Evolutionary conservation across 1,140 invertebrate genomes (phyloP).

Genomic region (Lordiphosa collinella): DNA sequence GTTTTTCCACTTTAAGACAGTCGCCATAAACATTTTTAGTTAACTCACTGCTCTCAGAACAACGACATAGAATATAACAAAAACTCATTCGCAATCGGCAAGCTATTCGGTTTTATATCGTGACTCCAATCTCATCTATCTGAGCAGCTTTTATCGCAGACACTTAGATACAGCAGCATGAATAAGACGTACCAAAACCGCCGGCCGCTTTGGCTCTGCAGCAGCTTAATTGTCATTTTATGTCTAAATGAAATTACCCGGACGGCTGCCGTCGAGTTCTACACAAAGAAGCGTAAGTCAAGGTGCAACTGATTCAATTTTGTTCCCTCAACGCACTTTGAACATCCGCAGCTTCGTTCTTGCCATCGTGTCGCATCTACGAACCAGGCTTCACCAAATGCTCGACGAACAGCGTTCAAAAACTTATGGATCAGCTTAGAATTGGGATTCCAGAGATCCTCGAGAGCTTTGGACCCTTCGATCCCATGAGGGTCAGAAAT

Average conservation of each 20-base stretch:
- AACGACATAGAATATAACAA: conserved; percentile 30
- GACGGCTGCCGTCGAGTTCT: conserved; percentile 39
- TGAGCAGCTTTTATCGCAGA: conserved; percentile 2
- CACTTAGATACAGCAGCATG: conserved; percentile 30
- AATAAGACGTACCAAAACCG: conserved; percentile 20
- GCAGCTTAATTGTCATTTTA: conserved; percentile 36
- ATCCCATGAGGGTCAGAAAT: conserved; percentile 59
- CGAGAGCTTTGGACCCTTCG: conserved; percentile 51
- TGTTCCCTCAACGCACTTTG: not conserved
- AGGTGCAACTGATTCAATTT: not conserved
- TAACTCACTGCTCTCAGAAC: conserved; percentile 2
- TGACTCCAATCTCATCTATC: conserved; percentile 35
- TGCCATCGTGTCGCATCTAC: conserved; percentile 83
- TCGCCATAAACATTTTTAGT: not conserved
- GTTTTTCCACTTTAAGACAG: not conserved
- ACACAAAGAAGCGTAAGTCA: conserved; percentile 62
- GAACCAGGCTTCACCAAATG: conserved; percentile 84
- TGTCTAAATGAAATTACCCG: conserved; percentile 19
- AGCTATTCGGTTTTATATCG: conserved; percentile 20
- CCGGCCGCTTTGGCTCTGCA: conserved; percentile 10
- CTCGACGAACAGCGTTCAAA: conserved; percentile 83
- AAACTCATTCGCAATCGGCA: conserved; percentile 1
- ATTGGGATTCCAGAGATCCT: conserved; percentile 73
- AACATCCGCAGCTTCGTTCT: conserved; percentile 81
- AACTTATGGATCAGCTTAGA: conserved; percentile 82